These are phyloP conservation scores for Hypolimnas misippus DNA, from an alignment of 2,888 invertebrate genomes.

Conservation along the genomic window DNA sequence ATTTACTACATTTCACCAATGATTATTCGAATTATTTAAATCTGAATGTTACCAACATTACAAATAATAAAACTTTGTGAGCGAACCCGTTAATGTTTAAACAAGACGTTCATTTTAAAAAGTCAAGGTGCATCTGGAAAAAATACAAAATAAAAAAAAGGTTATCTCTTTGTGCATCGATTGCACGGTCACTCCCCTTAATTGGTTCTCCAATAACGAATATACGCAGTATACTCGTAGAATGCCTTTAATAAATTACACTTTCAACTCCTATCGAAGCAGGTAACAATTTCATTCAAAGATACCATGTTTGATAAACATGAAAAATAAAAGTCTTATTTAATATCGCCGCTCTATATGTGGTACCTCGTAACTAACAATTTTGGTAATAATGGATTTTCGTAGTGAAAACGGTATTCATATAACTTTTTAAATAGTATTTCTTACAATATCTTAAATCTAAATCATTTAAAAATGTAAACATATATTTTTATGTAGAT, in stretches of 20 bases:
- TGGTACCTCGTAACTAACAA: too few relatives aligned
- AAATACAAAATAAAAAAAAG: slow-evolving; percentile 25
- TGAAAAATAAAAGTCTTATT: slow-evolving; percentile 5
- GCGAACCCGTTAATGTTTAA: slow-evolving; percentile 1
- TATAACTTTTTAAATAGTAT: too few relatives aligned
- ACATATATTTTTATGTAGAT: too few relatives aligned
- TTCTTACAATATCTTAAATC: too few relatives aligned
- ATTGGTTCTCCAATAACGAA: slow-evolving; percentile 49
- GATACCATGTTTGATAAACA: neutral
- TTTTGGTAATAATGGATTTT: too few relatives aligned
- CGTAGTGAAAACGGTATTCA: too few relatives aligned
- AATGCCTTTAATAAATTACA: slow-evolving; percentile 28
- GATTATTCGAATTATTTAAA: too few relatives aligned
- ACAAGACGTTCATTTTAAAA: slow-evolving; percentile 10
- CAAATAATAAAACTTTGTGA: too few relatives aligned
- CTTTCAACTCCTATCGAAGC: slow-evolving; percentile 1
- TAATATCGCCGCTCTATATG: too few relatives aligned
- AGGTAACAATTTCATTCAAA: slow-evolving; percentile 13
- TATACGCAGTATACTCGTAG: slow-evolving; percentile 41
- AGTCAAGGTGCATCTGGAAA: slow-evolving; percentile 44
- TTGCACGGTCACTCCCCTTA: slow-evolving; percentile 55
- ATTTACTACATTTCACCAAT: too few relatives aligned
- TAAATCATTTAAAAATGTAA: too few relatives aligned
- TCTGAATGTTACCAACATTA: too few relatives aligned
- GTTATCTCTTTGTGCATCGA: slow-evolving; percentile 43